phyloP scores from a whole-genome alignment of 2,888 invertebrate genomes.

The Anthophora plumipes region DNA sequence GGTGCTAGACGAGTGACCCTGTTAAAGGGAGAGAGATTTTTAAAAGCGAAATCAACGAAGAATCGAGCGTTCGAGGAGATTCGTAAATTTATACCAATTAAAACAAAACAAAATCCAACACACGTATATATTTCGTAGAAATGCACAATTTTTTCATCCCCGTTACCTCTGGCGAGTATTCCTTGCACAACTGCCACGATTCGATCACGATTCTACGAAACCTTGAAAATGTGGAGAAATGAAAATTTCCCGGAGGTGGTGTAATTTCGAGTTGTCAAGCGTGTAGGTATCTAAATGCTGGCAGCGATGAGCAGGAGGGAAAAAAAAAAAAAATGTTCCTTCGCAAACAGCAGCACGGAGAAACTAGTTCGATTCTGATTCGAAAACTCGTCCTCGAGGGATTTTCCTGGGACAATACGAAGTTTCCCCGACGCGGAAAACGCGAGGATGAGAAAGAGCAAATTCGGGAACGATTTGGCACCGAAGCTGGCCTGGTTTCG shows the following conservation, averaged over 20 bases:
- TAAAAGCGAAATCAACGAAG: background rate
- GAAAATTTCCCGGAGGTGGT: too few species aligned
- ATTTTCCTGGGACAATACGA: slow-evolving; percentile 62
- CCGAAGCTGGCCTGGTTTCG: slow-evolving; percentile 64
- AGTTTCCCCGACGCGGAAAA: slow-evolving; percentile 51
- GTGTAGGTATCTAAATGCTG: background rate
- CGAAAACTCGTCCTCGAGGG: slow-evolving; percentile 57
- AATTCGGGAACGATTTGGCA: slow-evolving; percentile 65
- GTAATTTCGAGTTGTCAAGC: too few species aligned
- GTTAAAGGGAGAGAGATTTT: background rate
- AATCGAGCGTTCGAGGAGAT: too few species aligned
- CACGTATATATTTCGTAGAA: too few species aligned
- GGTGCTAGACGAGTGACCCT: background rate
- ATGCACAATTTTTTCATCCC: too few species aligned
- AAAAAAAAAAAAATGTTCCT: slow-evolving; percentile 34
- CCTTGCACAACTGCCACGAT: too few species aligned
- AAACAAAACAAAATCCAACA: background rate
- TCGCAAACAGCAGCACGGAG: slow-evolving; percentile 44
- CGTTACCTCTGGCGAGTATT: too few species aligned
- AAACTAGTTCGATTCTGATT: slow-evolving; percentile 59
- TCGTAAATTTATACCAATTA: too few species aligned
- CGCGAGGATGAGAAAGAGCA: slow-evolving; percentile 4
- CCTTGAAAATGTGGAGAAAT: too few species aligned
- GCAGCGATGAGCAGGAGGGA: background rate
- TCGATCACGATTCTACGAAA: too few species aligned